Evolutionary conservation across 1,140 invertebrate genomes (phyloP).

Genomic region (Polypedilum vanderplanki): DNA sequence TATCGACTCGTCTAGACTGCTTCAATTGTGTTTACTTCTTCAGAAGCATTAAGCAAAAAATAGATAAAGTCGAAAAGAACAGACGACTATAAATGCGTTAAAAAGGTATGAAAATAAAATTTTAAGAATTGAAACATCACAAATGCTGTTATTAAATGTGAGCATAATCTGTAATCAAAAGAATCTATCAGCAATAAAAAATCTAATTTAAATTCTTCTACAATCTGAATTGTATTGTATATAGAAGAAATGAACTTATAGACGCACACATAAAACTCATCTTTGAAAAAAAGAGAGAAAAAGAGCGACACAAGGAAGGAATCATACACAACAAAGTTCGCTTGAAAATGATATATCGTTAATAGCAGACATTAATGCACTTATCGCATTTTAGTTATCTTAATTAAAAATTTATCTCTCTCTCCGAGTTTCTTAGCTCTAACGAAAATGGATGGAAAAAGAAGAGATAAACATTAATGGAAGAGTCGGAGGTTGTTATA

Average conservation of each 20-base stretch:
- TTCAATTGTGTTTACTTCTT: no score
- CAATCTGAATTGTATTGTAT: no score
- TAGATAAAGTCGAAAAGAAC: neutral
- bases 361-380: conserved; percentile 28
- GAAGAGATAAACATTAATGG: conserved; percentile 25
- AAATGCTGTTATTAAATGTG: conserved; percentile 1
- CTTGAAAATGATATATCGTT: conserved; percentile 25
- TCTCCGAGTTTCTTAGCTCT: conserved; percentile 2
- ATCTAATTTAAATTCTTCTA: conserved; percentile 8
- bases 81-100: neutral
- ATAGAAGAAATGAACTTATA: neutral
- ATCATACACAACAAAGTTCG: conserved; percentile 17
- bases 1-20: no score
- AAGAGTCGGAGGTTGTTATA: conserved; percentile 15
- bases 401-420: conserved; percentile 27
- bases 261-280: neutral
- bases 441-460: conserved; percentile 7
- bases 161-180: conserved; percentile 10
- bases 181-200: conserved; percentile 18
- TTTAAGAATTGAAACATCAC: neutral
- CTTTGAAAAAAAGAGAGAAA: no score
- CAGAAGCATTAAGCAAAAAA: neutral
- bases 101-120: conserved; percentile 2
- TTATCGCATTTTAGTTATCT: conserved; percentile 26
- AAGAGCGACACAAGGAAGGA: neutral